Evolutionary conservation across 2,888 invertebrate species (phyloP), one percentile per base, ranked within the genome.

Genomic region (Deilephila porcellus): DNA sequence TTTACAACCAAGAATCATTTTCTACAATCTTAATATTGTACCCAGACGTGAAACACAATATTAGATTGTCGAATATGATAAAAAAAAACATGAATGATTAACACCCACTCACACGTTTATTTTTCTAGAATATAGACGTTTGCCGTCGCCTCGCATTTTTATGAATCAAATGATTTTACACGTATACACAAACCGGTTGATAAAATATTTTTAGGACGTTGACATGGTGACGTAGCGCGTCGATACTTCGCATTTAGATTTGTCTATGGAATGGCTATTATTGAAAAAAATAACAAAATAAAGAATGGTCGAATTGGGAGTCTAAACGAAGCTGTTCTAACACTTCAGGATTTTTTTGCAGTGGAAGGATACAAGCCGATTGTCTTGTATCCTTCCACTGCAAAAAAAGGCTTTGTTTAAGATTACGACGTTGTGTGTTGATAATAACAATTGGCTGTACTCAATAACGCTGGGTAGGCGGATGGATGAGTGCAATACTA

Each of bases 151-250:
- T 52, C 67, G 17, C 67, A 67, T 25, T 67, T 67, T 67, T 67
- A 67, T 67, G 67, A 67, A 67, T 67, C 67, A 67, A 67, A 67
- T 25, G 14, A 67, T 52, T 67, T 67, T 67, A 67, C 67, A 67
- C 67, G 20, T 52, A 52, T 20, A 56, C 1, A 25, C n/a, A 52
- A 67, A 67, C 67, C 67, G 52, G 67, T 67, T 52, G 17, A 20
- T 25, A 5, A 29, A 67, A 67, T 67, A 67, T 25, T 67, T 67
- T 52, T 52, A 67, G 67, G 67, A 67, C 67, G 52, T 67, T 67
- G 67, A 67, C 67, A 52, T 67, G 67, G 67, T 67, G 67, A 67
- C 67, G 67, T 67, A 20, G 67, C 52, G 67, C 1, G 11, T 20
- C 20, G 45, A 11, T 25, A 25, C 29, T 29, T 60, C 60, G 45